Conservation (phyloP, 2,113 vertebrate genomes). For the Pteropus alecto region DNA sequence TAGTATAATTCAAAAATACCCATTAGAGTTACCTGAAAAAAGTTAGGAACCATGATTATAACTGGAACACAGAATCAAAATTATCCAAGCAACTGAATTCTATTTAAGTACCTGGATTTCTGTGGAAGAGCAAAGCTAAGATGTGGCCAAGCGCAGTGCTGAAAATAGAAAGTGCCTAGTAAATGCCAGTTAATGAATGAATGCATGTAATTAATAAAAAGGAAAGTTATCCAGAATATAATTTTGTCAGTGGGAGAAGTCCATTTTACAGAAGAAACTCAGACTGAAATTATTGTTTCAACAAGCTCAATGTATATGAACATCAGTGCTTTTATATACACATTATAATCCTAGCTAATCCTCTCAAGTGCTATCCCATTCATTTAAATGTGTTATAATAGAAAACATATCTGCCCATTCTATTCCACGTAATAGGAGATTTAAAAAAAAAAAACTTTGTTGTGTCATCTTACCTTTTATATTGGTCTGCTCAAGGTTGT, state of each 20-base stretch:
- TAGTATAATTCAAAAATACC: background rate
- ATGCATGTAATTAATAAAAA: background rate
- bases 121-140: background rate
- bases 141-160: background rate
- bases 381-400: slow-evolving; percentile 28
- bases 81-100: background rate
- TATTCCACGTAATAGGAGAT: slow-evolving; percentile 7
- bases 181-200: background rate
- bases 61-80: background rate
- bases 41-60: background rate
- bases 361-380: slow-evolving; percentile 36
- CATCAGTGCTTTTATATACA: background rate
- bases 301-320: background rate
- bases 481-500: background rate
- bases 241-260: background rate
- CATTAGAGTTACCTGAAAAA: background rate
- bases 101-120: background rate
- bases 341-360: slow-evolving; percentile 39
- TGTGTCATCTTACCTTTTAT: background rate
- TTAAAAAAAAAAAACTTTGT: background rate
- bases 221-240: background rate
- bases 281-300: background rate
- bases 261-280: background rate
- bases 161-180: background rate
- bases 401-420: slow-evolving; percentile 29